Evolutionary conservation across 2,797 vertebrate species (phyloP).

Genomic region (Ammospiza maritima): DNA sequence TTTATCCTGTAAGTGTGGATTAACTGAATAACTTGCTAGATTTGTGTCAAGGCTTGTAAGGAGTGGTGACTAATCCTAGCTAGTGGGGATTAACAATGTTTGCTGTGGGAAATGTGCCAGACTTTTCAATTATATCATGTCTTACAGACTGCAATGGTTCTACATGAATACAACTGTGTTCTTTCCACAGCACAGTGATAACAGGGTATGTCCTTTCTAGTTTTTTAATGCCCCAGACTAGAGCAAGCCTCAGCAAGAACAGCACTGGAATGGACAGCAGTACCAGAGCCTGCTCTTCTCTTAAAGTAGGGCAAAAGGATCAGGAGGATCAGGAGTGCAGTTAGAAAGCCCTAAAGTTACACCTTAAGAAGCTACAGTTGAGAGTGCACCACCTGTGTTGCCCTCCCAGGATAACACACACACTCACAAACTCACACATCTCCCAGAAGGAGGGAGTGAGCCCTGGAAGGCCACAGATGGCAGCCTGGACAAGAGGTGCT

Average conservation of each 20-base stretch:
- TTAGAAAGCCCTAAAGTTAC: background rate
- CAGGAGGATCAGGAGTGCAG: background rate
- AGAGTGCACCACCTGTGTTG: no score
- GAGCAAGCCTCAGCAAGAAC: background rate
- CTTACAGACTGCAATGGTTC: conserved; percentile 30
- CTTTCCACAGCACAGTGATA: background rate
- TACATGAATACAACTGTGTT: background rate
- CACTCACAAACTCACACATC: background rate
- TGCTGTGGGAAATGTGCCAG: conserved; percentile 65
- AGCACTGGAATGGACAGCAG: background rate
- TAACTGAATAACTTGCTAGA: conserved; percentile 68
- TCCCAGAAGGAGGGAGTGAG: background rate
- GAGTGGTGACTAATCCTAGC: conserved; percentile 70
- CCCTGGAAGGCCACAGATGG: background rate
- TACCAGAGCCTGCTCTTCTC: background rate
- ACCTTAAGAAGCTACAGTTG: background rate
- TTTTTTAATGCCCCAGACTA: background rate
- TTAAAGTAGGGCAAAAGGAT: background rate
- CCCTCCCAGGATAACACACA: background rate
- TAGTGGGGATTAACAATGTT: conserved; percentile 69
- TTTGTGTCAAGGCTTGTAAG: conserved; percentile 71
- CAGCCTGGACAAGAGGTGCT: background rate
- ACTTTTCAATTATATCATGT: conserved; percentile 62
- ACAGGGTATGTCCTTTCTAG: background rate
- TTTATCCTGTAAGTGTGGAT: conserved; percentile 57